phyloP scores from a whole-genome alignment of 2,797 vertebrate genomes.

The Xerus rutilus region DNA sequence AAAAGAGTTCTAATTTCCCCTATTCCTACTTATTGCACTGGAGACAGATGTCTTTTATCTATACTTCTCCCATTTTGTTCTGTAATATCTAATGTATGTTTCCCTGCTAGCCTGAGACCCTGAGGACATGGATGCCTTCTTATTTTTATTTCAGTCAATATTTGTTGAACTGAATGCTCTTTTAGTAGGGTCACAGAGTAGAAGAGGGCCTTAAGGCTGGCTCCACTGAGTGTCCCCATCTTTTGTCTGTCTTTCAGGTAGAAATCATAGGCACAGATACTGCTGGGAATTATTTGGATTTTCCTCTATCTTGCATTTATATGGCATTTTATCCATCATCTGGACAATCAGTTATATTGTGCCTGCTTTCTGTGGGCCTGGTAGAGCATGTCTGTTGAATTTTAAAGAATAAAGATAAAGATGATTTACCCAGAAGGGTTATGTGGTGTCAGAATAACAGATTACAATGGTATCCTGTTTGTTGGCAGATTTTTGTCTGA shows the following conservation, averaged over 20 bases:
- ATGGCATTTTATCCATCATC: neutral
- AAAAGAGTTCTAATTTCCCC: neutral
- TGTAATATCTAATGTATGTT: neutral
- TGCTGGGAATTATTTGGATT: slow-evolving; percentile 44
- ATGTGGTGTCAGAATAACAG: slow-evolving; percentile 58
- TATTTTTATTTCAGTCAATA: neutral
- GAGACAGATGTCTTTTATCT: neutral
- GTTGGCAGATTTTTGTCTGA: slow-evolving; percentile 55
- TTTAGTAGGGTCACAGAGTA: neutral
- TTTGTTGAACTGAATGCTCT: neutral
- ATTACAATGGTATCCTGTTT: slow-evolving; percentile 22
- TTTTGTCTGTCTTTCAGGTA: neutral
- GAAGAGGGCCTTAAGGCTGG: neutral
- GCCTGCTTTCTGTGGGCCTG: slow-evolving; percentile 30
- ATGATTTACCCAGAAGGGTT: slow-evolving; percentile 8
- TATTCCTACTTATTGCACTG: neutral
- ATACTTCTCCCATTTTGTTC: neutral
- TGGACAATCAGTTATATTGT: neutral
- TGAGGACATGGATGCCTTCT: neutral
- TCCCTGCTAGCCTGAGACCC: neutral
- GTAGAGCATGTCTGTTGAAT: slow-evolving; percentile 44
- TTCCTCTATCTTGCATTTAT: slow-evolving; percentile 1
- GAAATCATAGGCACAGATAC: slow-evolving; percentile 20
- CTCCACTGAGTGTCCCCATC: neutral
- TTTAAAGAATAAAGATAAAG: slow-evolving; percentile 58